A percentile compares a stretch with the other conserved stretches of the same genome.
Evolutionary conservation across 2,888 invertebrate species (phyloP).

Genomic region (Latrodectus elegans): DNA sequence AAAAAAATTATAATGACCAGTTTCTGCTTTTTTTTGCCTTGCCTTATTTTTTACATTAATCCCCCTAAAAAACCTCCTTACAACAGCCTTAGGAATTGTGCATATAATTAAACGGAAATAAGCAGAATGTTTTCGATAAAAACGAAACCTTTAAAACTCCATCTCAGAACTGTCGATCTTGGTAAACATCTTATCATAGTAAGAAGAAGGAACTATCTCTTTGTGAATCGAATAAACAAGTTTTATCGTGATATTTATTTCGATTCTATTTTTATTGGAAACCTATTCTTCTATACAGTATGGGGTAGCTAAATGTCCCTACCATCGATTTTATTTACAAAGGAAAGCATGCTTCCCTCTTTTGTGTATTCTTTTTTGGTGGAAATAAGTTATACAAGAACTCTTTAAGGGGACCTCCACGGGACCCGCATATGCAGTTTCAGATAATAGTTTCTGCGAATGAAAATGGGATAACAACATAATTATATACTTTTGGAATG

Average conservation of each 20-base stretch:
- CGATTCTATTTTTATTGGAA: conserved; percentile 40
- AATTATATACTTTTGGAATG: no score
- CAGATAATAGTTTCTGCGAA: no score
- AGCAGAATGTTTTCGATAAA: conserved; percentile 32
- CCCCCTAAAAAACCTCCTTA: conserved; percentile 29
- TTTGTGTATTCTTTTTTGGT: no score
- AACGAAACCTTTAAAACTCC: conserved; percentile 18
- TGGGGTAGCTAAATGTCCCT: neutral
- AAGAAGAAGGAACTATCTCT: neutral
- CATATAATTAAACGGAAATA: conserved; percentile 37
- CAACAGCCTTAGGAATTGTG: conserved; percentile 38
- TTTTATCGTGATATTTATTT: conserved; percentile 21
- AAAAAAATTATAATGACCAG: conserved; percentile 24
- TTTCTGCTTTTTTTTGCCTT: conserved; percentile 30
- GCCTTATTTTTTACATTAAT: conserved; percentile 18
- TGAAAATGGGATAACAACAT: no score
- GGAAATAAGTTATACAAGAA: no score
- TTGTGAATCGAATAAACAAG: conserved; percentile 6
- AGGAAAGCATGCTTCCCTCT: neutral
- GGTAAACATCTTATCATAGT: conserved; percentile 31
- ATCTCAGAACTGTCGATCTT: conserved; percentile 1
- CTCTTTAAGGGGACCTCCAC: no score
- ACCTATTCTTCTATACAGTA: conserved; percentile 27
- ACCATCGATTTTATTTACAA: conserved; percentile 36
- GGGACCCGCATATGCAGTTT: no score